Conservation (phyloP, 2,888 invertebrate species). For the Hydroisotoma schaefferi region DNA sequence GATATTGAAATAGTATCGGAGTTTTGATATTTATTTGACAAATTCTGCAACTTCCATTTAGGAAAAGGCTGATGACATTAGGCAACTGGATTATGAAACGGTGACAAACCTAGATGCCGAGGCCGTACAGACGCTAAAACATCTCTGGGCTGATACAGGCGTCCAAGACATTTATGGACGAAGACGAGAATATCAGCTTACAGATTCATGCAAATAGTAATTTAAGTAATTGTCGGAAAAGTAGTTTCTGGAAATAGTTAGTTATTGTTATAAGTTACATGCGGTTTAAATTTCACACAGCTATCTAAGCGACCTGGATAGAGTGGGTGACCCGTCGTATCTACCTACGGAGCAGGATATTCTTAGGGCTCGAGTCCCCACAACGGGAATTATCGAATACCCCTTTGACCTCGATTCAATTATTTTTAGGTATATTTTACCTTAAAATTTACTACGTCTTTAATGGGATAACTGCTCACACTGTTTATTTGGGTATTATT, state of each 20-base stretch:
- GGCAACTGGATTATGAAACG: conserved; percentile 21
- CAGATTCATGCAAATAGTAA: conserved; percentile 49
- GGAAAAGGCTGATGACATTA: conserved; percentile 28
- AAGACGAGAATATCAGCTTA: conserved; percentile 46
- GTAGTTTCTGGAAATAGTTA: background rate
- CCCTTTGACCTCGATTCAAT: conserved; percentile 62
- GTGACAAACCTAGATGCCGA: conserved; percentile 13
- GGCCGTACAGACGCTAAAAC: conserved; percentile 17
- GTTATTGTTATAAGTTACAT: background rate
- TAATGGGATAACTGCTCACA: too few species aligned
- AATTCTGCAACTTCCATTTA: conserved; percentile 1
- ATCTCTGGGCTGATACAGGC: conserved; percentile 46
- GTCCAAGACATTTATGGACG: conserved; percentile 44
- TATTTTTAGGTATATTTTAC: conserved; percentile 58
- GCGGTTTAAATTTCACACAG: background rate
- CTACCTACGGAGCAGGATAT: conserved; percentile 52
- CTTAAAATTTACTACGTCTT: too few species aligned
- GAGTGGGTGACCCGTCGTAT: conserved; percentile 49
- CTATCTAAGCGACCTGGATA: conserved; percentile 50
- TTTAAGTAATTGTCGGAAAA: background rate
- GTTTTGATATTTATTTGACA: background rate
- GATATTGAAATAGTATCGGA: background rate
- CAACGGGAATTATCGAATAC: conserved; percentile 59
- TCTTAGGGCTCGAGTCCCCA: conserved; percentile 51
- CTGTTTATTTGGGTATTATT: conserved; percentile 1